Conservation (phyloP, 2,888 invertebrate genomes). For the Eristalinus aeneus region DNA sequence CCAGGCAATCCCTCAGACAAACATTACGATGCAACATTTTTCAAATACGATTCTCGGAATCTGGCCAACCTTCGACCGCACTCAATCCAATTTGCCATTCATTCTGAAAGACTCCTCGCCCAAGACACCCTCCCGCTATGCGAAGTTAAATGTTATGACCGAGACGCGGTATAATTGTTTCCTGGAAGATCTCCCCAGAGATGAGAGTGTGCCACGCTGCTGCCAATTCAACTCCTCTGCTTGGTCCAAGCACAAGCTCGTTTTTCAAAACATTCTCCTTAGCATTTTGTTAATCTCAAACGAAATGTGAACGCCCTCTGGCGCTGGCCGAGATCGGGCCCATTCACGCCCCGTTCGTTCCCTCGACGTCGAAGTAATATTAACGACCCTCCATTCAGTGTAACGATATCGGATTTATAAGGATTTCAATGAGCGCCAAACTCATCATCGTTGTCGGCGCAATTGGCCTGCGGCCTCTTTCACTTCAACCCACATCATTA, state of each 20-base stretch:
- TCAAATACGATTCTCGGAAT: not conserved
- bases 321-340: not conserved
- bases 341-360: not conserved
- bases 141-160: constrained; percentile 39
- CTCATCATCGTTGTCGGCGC: constrained; percentile 36
- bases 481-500: constrained; percentile 47
- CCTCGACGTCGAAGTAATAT: constrained; percentile 32
- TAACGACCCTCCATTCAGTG: constrained; percentile 48
- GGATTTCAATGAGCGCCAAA: constrained; percentile 48
- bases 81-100: constrained; percentile 32
- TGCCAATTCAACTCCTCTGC: constrained; percentile 42
- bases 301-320: constrained; percentile 33
- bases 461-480: constrained; percentile 25
- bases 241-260: constrained; percentile 39
- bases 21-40: not conserved
- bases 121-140: not conserved
- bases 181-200: constrained; percentile 1
- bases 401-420: constrained; percentile 55
- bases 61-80: not conserved
- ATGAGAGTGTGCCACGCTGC: not conserved
- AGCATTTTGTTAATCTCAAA: constrained; percentile 42
- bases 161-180: constrained; percentile 42
- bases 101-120: not conserved
- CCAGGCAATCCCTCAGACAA: not conserved
- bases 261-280: constrained; percentile 57